Conservation (phyloP, 1,140 invertebrate species). For the Drosophila watanabei region DNA sequence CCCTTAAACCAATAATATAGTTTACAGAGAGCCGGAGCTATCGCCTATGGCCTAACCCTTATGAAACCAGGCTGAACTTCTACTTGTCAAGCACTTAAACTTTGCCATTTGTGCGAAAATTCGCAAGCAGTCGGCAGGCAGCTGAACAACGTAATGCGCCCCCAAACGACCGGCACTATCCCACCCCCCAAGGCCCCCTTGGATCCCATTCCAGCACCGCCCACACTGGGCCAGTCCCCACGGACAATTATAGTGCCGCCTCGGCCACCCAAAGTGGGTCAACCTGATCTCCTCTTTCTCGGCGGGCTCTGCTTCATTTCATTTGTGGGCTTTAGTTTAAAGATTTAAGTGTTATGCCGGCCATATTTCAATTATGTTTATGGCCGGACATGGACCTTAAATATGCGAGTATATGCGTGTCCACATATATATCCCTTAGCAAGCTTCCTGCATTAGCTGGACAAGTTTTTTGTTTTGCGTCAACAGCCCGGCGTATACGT, state of each 20-base stretch:
- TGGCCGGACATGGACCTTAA: background rate
- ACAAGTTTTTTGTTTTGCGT: conserved; percentile 10
- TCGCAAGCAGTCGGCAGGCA: conserved; percentile 20
- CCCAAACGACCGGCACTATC: conserved; percentile 12
- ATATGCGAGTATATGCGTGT: background rate
- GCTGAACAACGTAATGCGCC: conserved; percentile 22
- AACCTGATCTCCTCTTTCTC: conserved; percentile 12
- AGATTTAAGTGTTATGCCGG: conserved; percentile 10
- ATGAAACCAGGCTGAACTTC: conserved; percentile 16
- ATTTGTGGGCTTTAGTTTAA: conserved; percentile 17
- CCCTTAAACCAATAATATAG: background rate
- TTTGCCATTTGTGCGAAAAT: conserved; percentile 22
- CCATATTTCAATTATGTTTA: conserved; percentile 19
- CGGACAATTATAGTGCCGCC: too few species aligned
- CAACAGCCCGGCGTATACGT: conserved; percentile 5
- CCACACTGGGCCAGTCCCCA: conserved; percentile 11
- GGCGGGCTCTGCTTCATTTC: background rate
- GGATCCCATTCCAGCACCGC: background rate
- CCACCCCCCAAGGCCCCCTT: background rate
- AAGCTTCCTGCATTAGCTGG: conserved; percentile 10
- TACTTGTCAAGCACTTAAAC: conserved; percentile 24
- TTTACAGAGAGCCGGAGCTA: background rate
- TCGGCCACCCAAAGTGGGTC: conserved; percentile 16
- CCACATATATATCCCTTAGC: background rate
- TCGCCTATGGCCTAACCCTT: background rate